Evolutionary conservation across 2,888 invertebrate species (phyloP), one percentile per base, ranked within the genome.

Genomic region (Tinea pellionella): DNA sequence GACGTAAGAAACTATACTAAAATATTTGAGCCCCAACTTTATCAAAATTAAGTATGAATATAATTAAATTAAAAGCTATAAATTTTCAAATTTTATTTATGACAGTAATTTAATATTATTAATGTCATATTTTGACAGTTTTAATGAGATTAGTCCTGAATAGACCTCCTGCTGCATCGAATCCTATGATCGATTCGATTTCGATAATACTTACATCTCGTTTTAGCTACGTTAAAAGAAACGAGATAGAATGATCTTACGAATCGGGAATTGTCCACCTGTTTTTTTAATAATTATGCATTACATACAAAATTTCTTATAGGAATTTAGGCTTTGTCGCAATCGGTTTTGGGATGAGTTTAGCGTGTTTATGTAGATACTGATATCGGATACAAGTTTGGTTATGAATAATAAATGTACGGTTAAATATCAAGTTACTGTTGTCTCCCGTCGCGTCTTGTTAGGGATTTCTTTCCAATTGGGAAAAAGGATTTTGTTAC

Each of bases 351-450:
- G 13, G 16, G 47, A 2, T 16, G 47, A 47, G 1, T 47, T 47
- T 47, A 9, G 13, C 15, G 8, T 47, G 47, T 47, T 47, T 16
- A 15, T 47, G n/a, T 16, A 1, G 2, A n/a, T 74, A 75, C 72
- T 80, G 83, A 80, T 78, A 85, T 77, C 74, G 74, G 75, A 84
- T 80, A 77, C 80, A 73, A 73, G 64, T 67, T 78, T 77, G 79
- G 65, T 77, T 74, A 78, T 79, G 75, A 81, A 80, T 80, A 75
- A 78, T 74, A 77, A 77, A 79, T 77, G 81, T 80, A 80, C n/a
- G 7, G 11, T 18, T 55, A 19, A 79, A 77, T 84, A 84, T 86
- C 78, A 71, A 69, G 78, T 86, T 82, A 75, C 84, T 43, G 67
- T 32, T 69, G 70, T 72, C 64, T 67, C 67, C 67, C 68, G 65